Percentiles rank a stretch among this genome's conserved stretches.
phyloP scores from a whole-genome alignment of 2,797 vertebrate genomes.

The Sebastes dallii region DNA sequence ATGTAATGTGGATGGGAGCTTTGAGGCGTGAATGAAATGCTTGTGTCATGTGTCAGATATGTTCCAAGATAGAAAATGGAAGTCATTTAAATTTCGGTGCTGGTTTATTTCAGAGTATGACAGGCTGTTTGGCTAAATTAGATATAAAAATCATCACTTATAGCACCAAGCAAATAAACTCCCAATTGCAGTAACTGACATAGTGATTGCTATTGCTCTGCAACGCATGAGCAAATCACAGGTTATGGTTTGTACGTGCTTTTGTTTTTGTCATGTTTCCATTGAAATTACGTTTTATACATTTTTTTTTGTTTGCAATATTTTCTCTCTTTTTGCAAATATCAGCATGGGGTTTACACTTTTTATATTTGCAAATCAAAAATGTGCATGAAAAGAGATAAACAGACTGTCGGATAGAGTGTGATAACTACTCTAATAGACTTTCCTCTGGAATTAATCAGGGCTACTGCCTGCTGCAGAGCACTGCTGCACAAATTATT shows the following conservation, averaged over 20 bases:
- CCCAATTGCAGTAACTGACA: background rate
- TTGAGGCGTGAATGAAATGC: conserved; percentile 66
- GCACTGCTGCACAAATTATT: conserved; percentile 35
- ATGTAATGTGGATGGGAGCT: conserved; percentile 59
- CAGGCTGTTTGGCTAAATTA: conserved; percentile 7
- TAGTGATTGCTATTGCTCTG: background rate
- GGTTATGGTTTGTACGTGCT: background rate
- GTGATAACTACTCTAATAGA: background rate
- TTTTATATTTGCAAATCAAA: background rate
- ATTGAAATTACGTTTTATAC: background rate
- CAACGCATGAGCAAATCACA: background rate
- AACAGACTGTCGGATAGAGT: background rate
- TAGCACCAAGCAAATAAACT: background rate
- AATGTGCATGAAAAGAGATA: background rate
- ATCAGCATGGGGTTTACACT: background rate
- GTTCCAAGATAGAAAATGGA: conserved; percentile 61
- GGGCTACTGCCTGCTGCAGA: background rate
- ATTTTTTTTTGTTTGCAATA: background rate
- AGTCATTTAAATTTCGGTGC: conserved; percentile 49
- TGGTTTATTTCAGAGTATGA: conserved; percentile 40
- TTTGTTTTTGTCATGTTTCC: background rate
- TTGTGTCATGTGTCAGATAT: conserved; percentile 69
- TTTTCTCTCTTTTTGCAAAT: background rate
- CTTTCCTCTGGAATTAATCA: conserved; percentile 22
- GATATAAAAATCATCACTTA: conserved; percentile 6